phyloP scores from a whole-genome alignment of 2,797 vertebrate genomes.

The Rhodeus uyekii region DNA sequence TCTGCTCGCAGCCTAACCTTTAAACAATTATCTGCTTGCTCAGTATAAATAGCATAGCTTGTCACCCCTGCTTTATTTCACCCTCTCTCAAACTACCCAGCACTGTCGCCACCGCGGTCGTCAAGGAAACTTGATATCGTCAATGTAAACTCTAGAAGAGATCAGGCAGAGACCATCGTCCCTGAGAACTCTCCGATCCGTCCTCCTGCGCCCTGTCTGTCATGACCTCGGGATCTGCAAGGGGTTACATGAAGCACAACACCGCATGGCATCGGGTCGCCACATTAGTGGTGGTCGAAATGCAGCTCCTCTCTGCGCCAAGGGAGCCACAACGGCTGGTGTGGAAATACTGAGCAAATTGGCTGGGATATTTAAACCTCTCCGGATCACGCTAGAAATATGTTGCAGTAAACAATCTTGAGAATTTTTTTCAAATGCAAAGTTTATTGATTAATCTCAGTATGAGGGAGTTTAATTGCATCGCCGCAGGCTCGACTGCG shows the following conservation, averaged over 20 bases:
- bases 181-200: conserved; percentile 18
- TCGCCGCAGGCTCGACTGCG: conserved; percentile 54
- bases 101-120: conserved; percentile 48
- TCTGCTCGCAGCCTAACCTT: conserved; percentile 64
- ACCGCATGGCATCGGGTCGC: conserved; percentile 45
- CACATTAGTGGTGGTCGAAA: conserved; percentile 37
- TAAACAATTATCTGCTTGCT: conserved; percentile 69
- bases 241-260: conserved; percentile 57
- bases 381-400: conserved; percentile 54
- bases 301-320: neutral
- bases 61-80: conserved; percentile 71
- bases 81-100: conserved; percentile 49
- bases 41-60: conserved; percentile 69
- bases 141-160: conserved; percentile 68
- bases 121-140: conserved; percentile 64
- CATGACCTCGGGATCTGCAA: conserved; percentile 43
- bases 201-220: conserved; percentile 23
- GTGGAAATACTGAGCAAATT: conserved; percentile 58
- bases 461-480: conserved; percentile 66
- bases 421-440: conserved; percentile 44
- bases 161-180: conserved; percentile 60
- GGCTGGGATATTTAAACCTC: conserved; percentile 20
- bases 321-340: conserved; percentile 45
- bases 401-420: conserved; percentile 53
- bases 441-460: conserved; percentile 64